Percentiles rank a stretch among this genome's conserved stretches.
phyloP scores from a whole-genome alignment of 2,113 vertebrate genomes.

The Hydropotes inermis region DNA sequence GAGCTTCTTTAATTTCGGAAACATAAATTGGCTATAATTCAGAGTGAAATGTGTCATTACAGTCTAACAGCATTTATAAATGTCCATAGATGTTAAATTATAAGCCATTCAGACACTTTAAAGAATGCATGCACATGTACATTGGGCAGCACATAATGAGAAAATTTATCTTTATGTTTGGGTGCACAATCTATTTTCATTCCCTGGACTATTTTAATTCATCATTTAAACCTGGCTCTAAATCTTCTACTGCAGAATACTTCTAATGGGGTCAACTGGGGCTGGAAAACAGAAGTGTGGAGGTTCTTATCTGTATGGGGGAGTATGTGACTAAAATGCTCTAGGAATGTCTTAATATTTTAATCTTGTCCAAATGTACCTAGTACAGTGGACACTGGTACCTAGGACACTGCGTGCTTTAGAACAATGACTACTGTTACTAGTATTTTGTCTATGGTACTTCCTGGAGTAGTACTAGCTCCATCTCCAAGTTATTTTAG shows the following conservation, averaged over 20 bases:
- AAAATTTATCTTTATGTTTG: constrained; percentile 67
- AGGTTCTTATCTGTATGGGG: background rate
- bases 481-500: background rate
- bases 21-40: constrained; percentile 64
- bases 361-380: background rate
- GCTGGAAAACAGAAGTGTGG: background rate
- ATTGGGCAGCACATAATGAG: constrained; percentile 34
- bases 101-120: constrained; percentile 40
- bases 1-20: constrained; percentile 62
- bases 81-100: constrained; percentile 65
- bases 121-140: background rate
- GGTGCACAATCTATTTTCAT: constrained; percentile 58
- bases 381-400: background rate
- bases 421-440: background rate
- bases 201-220: constrained; percentile 37
- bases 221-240: constrained; percentile 45
- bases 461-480: background rate
- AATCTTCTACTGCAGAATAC: constrained; percentile 26
- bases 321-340: background rate
- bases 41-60: constrained; percentile 63
- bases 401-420: background rate
- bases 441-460: background rate
- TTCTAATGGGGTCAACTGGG: constrained; percentile 5
- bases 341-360: background rate
- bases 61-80: constrained; percentile 41